Conservation (phyloP, 2,113 vertebrate genomes). For the Pteruthius melanotis region DNA sequence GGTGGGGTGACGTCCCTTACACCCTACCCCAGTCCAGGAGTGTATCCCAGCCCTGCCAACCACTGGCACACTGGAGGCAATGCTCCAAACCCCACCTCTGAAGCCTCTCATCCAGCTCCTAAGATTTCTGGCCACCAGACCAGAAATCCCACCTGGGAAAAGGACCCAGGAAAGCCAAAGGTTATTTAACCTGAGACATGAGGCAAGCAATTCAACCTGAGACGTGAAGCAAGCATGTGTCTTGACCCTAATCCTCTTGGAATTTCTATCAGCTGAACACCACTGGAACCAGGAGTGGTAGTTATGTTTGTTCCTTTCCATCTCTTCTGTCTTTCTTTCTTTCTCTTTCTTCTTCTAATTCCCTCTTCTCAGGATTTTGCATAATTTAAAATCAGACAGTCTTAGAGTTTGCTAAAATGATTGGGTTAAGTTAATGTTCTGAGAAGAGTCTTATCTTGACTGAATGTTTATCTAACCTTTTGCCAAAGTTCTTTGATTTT, state of each 20-base stretch:
- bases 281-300: neutral
- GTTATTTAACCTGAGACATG: neutral
- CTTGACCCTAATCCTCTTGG: neutral
- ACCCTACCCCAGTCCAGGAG: no score
- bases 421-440: neutral
- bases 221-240: neutral
- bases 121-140: neutral
- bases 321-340: neutral
- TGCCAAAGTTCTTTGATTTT: neutral
- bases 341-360: neutral
- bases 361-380: neutral
- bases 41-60: accelerated
- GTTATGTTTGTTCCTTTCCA: neutral
- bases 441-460: neutral
- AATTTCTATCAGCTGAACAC: neutral
- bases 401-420: neutral
- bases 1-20: accelerated
- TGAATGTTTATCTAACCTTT: neutral
- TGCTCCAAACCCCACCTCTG: neutral
- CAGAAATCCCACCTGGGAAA: neutral
- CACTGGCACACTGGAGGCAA: neutral
- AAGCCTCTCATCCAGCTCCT: neutral
- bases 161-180: neutral
- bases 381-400: neutral
- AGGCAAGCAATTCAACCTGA: neutral